These are phyloP conservation scores for Tylochromis polylepis DNA, from an alignment of 2,113 vertebrate genomes.

Conservation along the genomic window DNA sequence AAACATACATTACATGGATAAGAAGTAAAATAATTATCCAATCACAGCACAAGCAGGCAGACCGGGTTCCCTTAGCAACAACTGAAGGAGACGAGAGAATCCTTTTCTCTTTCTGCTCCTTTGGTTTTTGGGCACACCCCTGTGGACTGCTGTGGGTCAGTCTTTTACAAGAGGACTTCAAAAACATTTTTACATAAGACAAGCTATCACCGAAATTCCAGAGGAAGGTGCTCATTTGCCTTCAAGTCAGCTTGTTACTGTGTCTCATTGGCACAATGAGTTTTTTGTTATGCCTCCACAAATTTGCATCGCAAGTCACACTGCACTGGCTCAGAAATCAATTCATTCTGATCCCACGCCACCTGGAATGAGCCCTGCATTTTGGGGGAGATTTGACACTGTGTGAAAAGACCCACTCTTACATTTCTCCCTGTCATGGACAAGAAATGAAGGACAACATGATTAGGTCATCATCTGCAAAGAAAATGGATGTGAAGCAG, in stretches of 20 bases:
- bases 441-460: slow-evolving; percentile 48
- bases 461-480: slow-evolving; percentile 41
- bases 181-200: slow-evolving; percentile 29
- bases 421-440: slow-evolving; percentile 18
- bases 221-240: slow-evolving; percentile 23
- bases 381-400: slow-evolving; percentile 23
- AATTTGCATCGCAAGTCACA: slow-evolving; percentile 51
- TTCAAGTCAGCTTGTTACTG: slow-evolving; percentile 8
- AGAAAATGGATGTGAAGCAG: slow-evolving; percentile 40
- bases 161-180: slow-evolving; percentile 39
- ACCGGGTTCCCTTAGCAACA: slow-evolving; percentile 74
- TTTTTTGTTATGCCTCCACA: slow-evolving; percentile 42
- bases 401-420: slow-evolving; percentile 26
- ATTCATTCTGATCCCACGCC: slow-evolving; percentile 43
- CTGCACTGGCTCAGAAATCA: slow-evolving; percentile 47
- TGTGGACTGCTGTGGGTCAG: slow-evolving; percentile 60
- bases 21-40: slow-evolving; percentile 72
- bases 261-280: slow-evolving; percentile 37
- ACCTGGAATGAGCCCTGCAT: slow-evolving; percentile 59
- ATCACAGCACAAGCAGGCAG: slow-evolving; percentile 69
- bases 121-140: slow-evolving; percentile 65
- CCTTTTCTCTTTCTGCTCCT: slow-evolving; percentile 49
- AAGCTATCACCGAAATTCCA: slow-evolving; percentile 49
- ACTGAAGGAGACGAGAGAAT: slow-evolving; percentile 68
- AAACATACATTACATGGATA: slow-evolving; percentile 60